Evolutionary conservation across 2,888 invertebrate species (phyloP).

Genomic region (Drosophila mayaguana): DNA sequence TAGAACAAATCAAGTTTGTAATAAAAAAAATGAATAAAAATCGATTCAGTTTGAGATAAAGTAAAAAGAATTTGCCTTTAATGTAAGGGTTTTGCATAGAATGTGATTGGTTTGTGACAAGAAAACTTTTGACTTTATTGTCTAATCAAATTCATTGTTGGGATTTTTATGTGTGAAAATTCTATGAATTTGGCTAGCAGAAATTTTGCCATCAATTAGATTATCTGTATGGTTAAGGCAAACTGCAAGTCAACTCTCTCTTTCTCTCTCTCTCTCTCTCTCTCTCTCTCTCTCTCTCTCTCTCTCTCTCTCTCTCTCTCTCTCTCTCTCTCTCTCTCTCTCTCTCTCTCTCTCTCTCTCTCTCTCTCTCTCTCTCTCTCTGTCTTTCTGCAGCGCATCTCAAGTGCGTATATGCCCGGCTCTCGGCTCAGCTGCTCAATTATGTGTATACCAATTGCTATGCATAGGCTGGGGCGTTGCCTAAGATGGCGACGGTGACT

Average conservation of each 20-base stretch:
- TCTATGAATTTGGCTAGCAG: too few species aligned
- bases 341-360: neutral
- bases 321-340: neutral
- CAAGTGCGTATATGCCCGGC: neutral
- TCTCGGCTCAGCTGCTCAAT: slow-evolving; percentile 1
- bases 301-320: neutral
- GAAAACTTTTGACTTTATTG: too few species aligned
- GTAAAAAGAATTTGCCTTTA: neutral
- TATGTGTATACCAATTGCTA: slow-evolving; percentile 23
- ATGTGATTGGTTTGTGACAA: neutral
- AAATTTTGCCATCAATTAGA: neutral
- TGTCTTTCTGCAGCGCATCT: slow-evolving; percentile 9
- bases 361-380: neutral
- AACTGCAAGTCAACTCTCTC: neutral
- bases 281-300: neutral
- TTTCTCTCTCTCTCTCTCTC: neutral
- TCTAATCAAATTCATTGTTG: too few species aligned
- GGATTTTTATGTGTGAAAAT: too few species aligned
- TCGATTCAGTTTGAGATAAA: neutral
- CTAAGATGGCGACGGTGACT: slow-evolving; percentile 16
- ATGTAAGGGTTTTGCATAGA: neutral
- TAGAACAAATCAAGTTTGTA: neutral
- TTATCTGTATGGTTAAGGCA: neutral
- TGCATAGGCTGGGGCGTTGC: slow-evolving; percentile 60
- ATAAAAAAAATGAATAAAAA: neutral